Conservation (phyloP, 2,113 vertebrate species). For the Galeopterus variegatus region DNA sequence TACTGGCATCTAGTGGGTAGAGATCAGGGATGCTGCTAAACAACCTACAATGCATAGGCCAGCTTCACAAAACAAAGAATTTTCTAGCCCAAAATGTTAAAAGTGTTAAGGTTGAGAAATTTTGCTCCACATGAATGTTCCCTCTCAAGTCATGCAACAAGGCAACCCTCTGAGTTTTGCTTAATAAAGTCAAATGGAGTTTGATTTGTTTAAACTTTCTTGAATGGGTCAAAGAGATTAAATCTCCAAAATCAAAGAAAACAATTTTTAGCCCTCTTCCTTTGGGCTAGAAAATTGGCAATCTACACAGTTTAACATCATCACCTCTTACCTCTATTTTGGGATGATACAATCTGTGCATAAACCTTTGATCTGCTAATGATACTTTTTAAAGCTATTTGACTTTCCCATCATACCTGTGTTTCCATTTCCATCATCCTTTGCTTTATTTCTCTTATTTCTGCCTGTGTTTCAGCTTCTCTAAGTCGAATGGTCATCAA, state of each 20-base stretch:
- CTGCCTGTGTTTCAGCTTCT: conserved; percentile 97
- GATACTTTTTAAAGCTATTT: neutral
- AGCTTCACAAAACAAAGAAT: neutral
- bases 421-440: conserved; percentile 97
- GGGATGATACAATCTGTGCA: neutral
- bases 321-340: neutral
- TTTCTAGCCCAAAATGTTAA: neutral
- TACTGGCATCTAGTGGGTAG: neutral
- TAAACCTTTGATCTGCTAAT: neutral
- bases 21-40: neutral
- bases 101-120: neutral
- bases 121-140: conserved; percentile 35
- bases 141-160: neutral
- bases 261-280: neutral
- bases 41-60: neutral
- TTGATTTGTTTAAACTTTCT: conserved; percentile 33
- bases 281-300: conserved; percentile 32
- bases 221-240: conserved; percentile 46
- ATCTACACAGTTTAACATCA: neutral
- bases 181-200: conserved; percentile 38
- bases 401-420: conserved; percentile 90
- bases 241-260: conserved; percentile 30
- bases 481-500: conserved; percentile 96
- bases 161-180: neutral
- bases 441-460: conserved; percentile 95